Evolutionary conservation across 2,888 invertebrate genomes (phyloP).

Genomic region (Tanytarsus gracilentus): DNA sequence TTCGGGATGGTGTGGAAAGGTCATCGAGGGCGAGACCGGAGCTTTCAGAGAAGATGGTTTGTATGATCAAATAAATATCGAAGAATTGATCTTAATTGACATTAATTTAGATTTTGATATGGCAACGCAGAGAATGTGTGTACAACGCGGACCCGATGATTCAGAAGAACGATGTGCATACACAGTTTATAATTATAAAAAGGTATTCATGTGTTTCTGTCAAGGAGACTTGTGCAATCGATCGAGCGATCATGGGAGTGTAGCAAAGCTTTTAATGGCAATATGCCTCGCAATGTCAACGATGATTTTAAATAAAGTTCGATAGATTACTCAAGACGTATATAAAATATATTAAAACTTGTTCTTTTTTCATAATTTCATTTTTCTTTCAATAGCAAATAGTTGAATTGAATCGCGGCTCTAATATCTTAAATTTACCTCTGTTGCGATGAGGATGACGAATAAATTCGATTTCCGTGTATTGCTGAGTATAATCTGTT

Average conservation of each 20-base stretch:
- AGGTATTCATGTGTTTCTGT: slow-evolving; percentile 86
- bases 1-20: slow-evolving; percentile 89
- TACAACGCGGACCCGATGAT: slow-evolving; percentile 79
- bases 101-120: slow-evolving; percentile 65
- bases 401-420: too few species aligned
- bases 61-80: slow-evolving; percentile 10
- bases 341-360: too few species aligned
- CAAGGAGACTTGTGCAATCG: slow-evolving; percentile 78
- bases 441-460: too few species aligned
- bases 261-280: too few species aligned
- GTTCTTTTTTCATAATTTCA: too few species aligned
- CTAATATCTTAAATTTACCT: too few species aligned
- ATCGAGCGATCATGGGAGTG: background rate
- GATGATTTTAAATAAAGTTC: too few species aligned
- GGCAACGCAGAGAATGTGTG: slow-evolving; percentile 78
- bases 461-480: too few species aligned
- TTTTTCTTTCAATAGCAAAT: too few species aligned
- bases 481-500: too few species aligned
- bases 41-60: slow-evolving; percentile 70
- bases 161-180: slow-evolving; percentile 83
- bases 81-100: slow-evolving; percentile 23
- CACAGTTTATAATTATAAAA: slow-evolving; percentile 70
- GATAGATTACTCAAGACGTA: too few species aligned
- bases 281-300: too few species aligned
- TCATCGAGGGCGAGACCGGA: slow-evolving; percentile 65